Conservation (phyloP, 2,888 invertebrate genomes). For the Thecophora atra region DNA sequence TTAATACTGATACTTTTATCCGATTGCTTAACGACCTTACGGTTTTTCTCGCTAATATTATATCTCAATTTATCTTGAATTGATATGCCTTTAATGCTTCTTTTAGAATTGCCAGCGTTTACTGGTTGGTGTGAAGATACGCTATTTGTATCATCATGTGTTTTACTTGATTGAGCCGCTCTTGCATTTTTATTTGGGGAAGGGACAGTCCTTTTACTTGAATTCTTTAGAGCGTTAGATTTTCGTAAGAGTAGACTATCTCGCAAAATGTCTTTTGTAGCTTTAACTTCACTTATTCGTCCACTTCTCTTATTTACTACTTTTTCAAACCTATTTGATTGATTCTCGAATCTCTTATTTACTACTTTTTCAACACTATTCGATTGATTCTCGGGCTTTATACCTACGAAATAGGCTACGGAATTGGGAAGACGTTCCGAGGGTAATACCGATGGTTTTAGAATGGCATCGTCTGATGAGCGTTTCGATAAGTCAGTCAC, state of each 20-base stretch:
- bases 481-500: not conserved
- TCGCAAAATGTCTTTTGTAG: constrained; percentile 10
- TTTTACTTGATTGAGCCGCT: not conserved
- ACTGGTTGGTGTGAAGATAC: not conserved
- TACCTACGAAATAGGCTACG: constrained; percentile 47
- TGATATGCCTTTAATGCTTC: not conserved
- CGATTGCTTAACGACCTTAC: not conserved
- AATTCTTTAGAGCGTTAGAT: not conserved
- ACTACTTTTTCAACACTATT: not conserved
- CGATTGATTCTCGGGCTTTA: constrained; percentile 26
- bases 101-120: not conserved
- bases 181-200: constrained; percentile 16
- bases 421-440: not conserved
- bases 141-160: not conserved
- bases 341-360: not conserved
- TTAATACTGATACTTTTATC: not conserved
- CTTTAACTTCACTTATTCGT: no score
- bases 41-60: not conserved
- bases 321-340: no score
- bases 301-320: no score
- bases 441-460: not conserved
- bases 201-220: constrained; percentile 15
- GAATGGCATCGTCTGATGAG: not conserved
- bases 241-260: not conserved
- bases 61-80: not conserved